Evolutionary conservation across 2,888 invertebrate genomes (phyloP).

Genomic region (Melieria crassipennis): DNA sequence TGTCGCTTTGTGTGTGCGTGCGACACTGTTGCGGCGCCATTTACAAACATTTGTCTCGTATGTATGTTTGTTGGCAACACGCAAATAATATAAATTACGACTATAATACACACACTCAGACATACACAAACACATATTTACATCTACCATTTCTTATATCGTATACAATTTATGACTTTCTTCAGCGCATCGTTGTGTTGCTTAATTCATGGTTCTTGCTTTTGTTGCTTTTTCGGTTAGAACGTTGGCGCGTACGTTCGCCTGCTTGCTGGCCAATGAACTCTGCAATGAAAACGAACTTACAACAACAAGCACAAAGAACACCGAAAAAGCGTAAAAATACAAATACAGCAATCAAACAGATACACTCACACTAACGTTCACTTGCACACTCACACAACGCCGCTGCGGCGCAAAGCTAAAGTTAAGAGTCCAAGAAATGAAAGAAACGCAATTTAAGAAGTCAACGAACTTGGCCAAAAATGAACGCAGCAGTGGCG

Average conservation of each 20-base stretch:
- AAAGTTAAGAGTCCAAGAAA: constrained; percentile 39
- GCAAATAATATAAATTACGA: too few species aligned
- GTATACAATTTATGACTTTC: constrained; percentile 28
- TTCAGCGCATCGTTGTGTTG: constrained; percentile 2
- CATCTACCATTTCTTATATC: too few species aligned
- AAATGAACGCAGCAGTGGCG: neutral
- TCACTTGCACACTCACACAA: constrained; percentile 2
- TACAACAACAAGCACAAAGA: constrained; percentile 43
- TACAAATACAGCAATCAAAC: constrained; percentile 41
- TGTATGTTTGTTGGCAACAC: too few species aligned
- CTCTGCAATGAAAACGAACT: constrained; percentile 63
- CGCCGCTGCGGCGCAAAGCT: constrained; percentile 13
- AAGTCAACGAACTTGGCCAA: constrained; percentile 59
- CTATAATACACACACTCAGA: too few species aligned
- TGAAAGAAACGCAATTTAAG: constrained; percentile 44
- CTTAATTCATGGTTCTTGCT: constrained; percentile 17
- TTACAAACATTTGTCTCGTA: too few species aligned
- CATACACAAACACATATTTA: too few species aligned
- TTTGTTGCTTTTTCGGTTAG: neutral
- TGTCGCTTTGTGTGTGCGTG: too few species aligned
- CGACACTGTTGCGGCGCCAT: too few species aligned
- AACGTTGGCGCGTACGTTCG: constrained; percentile 11
- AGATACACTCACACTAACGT: neutral
- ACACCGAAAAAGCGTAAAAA: constrained; percentile 48
- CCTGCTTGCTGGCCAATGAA: constrained; percentile 54